phyloP scores from a whole-genome alignment of 37 sponge, comb jelly and placozoan species.

The Chondrosia reniformis region DNA sequence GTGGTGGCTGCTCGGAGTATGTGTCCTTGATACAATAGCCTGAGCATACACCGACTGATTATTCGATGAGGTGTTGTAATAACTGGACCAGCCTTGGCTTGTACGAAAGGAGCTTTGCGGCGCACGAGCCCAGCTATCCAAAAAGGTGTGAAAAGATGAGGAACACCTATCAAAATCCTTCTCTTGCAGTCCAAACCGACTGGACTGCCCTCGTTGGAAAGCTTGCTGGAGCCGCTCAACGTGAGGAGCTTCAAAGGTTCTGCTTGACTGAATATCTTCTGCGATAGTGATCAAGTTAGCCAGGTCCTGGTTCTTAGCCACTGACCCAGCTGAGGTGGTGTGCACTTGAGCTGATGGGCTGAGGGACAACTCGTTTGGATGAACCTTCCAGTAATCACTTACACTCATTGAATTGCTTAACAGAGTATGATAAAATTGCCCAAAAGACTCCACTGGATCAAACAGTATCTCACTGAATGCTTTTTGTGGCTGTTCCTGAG shows the following conservation, averaged over 20 bases:
- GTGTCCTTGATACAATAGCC: no score
- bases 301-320: background rate
- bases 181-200: background rate
- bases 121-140: background rate
- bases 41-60: no score
- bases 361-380: background rate
- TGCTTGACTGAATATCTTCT: background rate
- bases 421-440: background rate
- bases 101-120: background rate
- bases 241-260: background rate
- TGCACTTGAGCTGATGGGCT: background rate
- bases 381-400: slow-evolving; percentile 6
- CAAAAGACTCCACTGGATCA: slow-evolving; percentile 4
- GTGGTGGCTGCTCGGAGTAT: no score
- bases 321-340: background rate
- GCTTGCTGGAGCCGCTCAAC: background rate
- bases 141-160: background rate
- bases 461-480: background rate
- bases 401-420: background rate
- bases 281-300: slow-evolving; percentile 2
- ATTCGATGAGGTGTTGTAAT: no score
- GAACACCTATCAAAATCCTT: slow-evolving; percentile 12
- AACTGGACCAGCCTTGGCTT: background rate
- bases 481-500: background rate
- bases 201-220: background rate